Evolutionary conservation across 35 echinoderm and acorn worm species (phyloP), one percentile per base, ranked within the genome.

Genomic region (Holothuria glaberrima): DNA sequence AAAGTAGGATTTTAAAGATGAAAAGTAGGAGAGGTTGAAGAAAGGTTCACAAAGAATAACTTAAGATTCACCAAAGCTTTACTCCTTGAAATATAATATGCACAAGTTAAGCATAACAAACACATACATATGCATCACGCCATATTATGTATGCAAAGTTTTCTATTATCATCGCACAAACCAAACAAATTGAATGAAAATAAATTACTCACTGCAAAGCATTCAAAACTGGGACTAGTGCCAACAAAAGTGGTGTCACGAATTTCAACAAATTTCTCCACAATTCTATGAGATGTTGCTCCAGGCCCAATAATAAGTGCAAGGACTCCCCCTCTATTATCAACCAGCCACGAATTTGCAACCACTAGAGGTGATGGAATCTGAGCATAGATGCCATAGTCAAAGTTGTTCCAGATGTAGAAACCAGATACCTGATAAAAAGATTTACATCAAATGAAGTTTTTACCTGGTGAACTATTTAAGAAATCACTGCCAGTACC

Each of bases 341-440:
- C 95, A 25, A 92, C 87, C 22, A 98, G 72, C 19, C 12, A 90
- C 6, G 86, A 20, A 60, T 68, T 86, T 0, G 86, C 88, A 5
- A 95, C 38, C 27, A 92, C 12, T 0, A 95, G 14, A 68, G 83
- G 83, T 32, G 66, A 91, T 1, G 81, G 31, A 6, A 88, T 90
- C 32, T 91, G 90, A 20, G 82, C 44, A 31, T 94, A 98, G 21
- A 98, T 75, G 4, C 92, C 95, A 87, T 89, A 98, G 74, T 94
- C 92, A 50, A 44, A 94, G 59, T 82, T 94, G 28, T 92, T 91
- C 52, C 91, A 94, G 19, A 91, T 71, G 33, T 82, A 79, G 88
- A 98, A 98, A 19, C 92, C 89, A 30, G 82, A 33, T 12, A 97
- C 52, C 75, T 88, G 82, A 20, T 46, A n/a, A 54, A 29, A 69